Evolutionary conservation across 2,888 invertebrate species (phyloP).

Genomic region (Ceriagrion tenellum): DNA sequence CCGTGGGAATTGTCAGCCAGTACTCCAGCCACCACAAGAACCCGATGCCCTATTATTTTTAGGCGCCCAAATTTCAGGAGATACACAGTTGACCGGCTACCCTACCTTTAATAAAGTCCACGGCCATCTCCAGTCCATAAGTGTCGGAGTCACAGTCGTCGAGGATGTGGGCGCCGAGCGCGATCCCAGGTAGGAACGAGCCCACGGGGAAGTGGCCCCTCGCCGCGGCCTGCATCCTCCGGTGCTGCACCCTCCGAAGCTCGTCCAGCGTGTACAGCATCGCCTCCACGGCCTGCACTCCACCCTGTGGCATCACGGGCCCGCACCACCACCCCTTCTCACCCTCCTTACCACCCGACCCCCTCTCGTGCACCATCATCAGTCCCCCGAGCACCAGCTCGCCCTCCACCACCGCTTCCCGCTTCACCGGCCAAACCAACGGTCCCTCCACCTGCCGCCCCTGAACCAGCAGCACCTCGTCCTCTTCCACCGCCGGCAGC

Average conservation of each 20-base stretch:
- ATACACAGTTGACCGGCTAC: too few relatives aligned
- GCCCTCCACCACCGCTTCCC: slow-evolving; percentile 92
- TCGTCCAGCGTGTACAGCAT: slow-evolving; percentile 94
- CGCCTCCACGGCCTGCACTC: slow-evolving; percentile 92
- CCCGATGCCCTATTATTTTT: too few relatives aligned
- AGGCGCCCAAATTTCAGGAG: too few relatives aligned
- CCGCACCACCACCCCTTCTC: slow-evolving; percentile 82
- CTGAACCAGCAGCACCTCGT: slow-evolving; percentile 13
- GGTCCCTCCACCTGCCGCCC: slow-evolving; percentile 72
- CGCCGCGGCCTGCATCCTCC: too few relatives aligned
- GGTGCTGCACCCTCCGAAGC: not conserved
- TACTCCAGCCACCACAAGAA: too few relatives aligned
- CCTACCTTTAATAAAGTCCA: slow-evolving; percentile 97
- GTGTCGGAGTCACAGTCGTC: slow-evolving; percentile 98
- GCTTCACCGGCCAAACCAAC: slow-evolving; percentile 88
- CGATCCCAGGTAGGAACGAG: slow-evolving; percentile 84
- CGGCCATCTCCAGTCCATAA: slow-evolving; percentile 96
- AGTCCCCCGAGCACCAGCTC: slow-evolving; percentile 93
- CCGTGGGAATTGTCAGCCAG: too few relatives aligned
- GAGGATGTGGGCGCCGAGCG: slow-evolving; percentile 91
- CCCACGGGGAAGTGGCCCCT: slow-evolving; percentile 83
- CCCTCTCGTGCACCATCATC: slow-evolving; percentile 97
- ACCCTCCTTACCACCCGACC: slow-evolving; percentile 85
- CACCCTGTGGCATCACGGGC: slow-evolving; percentile 96
- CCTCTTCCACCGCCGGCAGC: not conserved